These are phyloP conservation scores for Drosophila parvula DNA, from an alignment of 1,140 invertebrate species.

Conservation along the genomic window DNA sequence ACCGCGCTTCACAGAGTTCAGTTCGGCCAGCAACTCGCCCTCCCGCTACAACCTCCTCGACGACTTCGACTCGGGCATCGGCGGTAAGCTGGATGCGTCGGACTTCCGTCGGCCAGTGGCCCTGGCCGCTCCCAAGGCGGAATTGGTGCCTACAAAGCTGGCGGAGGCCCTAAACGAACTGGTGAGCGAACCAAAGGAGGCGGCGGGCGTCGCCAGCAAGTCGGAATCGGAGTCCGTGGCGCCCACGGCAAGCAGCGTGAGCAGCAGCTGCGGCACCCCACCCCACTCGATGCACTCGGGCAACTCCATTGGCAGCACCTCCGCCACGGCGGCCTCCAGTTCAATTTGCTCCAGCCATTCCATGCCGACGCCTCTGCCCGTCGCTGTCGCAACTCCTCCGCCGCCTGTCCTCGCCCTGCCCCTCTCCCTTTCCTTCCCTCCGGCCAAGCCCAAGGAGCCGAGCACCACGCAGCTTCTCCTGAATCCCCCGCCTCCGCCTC, in stretches of 20 bases:
- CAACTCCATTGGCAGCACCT: slow-evolving; percentile 78
- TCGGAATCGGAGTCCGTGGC: slow-evolving; percentile 54
- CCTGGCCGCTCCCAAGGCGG: slow-evolving; percentile 67
- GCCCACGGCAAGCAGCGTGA: slow-evolving; percentile 73
- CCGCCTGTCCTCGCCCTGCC: slow-evolving; percentile 3
- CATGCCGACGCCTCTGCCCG: slow-evolving; percentile 9
- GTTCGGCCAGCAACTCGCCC: slow-evolving; percentile 90
- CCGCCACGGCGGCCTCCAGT: slow-evolving; percentile 69
- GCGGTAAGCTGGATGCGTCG: slow-evolving; percentile 70
- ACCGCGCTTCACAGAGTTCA: slow-evolving; percentile 89
- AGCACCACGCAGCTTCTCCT: slow-evolving; percentile 68
- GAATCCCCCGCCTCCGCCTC: slow-evolving; percentile 79
- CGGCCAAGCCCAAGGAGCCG: slow-evolving; percentile 84
- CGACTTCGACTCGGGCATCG: slow-evolving; percentile 84
- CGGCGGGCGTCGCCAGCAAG: slow-evolving; percentile 27
- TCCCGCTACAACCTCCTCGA: slow-evolving; percentile 85
- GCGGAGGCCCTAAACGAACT: slow-evolving; percentile 73
- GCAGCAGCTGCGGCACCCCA: slow-evolving; percentile 76
- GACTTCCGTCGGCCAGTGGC: slow-evolving; percentile 77
- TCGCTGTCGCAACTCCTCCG: neutral
- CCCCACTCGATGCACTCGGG: slow-evolving; percentile 79
- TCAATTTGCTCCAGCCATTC: slow-evolving; percentile 55
- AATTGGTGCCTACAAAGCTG: slow-evolving; percentile 74
- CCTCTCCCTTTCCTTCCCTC: slow-evolving; percentile 81
- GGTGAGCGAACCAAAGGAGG: slow-evolving; percentile 59